Percentiles rank a stretch among this genome's conserved stretches.
These are phyloP conservation scores for Lumbricus terrestris DNA, from an alignment of 2,888 invertebrate species.

Conservation along the genomic window DNA sequence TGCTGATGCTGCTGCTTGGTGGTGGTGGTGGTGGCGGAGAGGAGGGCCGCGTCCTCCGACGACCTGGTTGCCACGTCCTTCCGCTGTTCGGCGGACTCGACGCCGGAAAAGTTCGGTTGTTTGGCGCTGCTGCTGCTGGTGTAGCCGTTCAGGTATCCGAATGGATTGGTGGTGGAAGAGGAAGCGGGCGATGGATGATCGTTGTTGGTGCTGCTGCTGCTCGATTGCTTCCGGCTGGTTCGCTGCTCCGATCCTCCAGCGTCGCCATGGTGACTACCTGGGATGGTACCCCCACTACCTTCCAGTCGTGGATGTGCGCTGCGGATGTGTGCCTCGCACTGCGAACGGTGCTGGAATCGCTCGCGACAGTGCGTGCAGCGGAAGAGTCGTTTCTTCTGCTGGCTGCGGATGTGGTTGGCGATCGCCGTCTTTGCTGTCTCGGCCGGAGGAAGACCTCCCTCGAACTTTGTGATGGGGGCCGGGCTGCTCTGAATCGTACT, in stretches of 20 bases:
- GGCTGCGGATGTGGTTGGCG: constrained; percentile 37
- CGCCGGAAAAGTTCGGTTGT: not conserved
- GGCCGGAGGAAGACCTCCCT: constrained; percentile 24
- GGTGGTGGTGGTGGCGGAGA: too few relatives aligned
- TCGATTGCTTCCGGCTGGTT: not conserved
- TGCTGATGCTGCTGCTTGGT: too few relatives aligned
- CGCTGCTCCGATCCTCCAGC: not conserved
- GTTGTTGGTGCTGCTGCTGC: not conserved
- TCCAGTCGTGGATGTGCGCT: not conserved
- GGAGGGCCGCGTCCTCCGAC: not conserved
- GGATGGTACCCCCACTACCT: not conserved
- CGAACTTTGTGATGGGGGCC: not conserved
- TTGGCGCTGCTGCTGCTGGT: not conserved
- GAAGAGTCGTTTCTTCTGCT: constrained; percentile 57
- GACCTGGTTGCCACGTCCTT: not conserved
- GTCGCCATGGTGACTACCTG: not conserved
- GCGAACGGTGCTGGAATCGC: constrained; percentile 47
- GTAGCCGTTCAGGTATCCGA: constrained; percentile 7
- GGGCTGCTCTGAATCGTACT: not conserved
- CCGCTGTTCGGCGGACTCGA: not conserved
- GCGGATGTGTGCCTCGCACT: constrained; percentile 49
- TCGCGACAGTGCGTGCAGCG: constrained; percentile 53
- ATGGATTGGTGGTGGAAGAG: not conserved
- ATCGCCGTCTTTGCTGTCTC: constrained; percentile 37
- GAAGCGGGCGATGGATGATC: too few relatives aligned